A percentile compares a stretch with the other conserved stretches of the same genome.
Conservation (phyloP, 2,797 vertebrate genomes). For the Craterocephalus amniculus region DNA sequence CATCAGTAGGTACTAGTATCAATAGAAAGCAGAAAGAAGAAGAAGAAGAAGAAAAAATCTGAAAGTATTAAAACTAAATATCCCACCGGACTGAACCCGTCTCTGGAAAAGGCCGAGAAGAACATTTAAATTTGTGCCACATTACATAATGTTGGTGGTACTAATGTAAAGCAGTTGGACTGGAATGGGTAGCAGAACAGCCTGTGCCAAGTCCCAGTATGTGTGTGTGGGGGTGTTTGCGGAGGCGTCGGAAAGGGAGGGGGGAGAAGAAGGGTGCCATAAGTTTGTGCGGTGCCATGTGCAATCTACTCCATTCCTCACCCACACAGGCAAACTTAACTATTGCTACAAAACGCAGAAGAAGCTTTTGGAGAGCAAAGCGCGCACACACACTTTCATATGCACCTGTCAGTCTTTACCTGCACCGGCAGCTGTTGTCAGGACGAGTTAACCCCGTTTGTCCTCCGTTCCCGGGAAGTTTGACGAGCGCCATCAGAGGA, state of each 20-base stretch:
- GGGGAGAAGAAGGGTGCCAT: constrained; percentile 57
- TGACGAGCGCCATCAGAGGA: constrained; percentile 43
- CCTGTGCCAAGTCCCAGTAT: constrained; percentile 63
- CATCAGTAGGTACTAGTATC: constrained; percentile 35
- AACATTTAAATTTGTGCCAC: constrained; percentile 43
- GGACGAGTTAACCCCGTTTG: constrained; percentile 60
- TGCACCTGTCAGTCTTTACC: constrained; percentile 35
- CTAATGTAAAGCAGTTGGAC: constrained; percentile 67
- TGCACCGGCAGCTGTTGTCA: constrained; percentile 51
- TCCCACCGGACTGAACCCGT: constrained; percentile 38
- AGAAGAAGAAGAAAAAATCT: too few relatives aligned
- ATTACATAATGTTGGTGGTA: constrained; percentile 51
- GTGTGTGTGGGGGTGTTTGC: constrained; percentile 62
- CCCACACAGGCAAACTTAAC: constrained; percentile 70
- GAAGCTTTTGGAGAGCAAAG: constrained; percentile 37
- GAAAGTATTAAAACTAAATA: constrained; percentile 30
- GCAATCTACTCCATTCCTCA: constrained; percentile 69
- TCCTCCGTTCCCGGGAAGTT: constrained; percentile 40
- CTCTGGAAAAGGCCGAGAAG: constrained; percentile 36
- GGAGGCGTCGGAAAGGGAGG: constrained; percentile 30
- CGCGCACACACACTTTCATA: constrained; percentile 22
- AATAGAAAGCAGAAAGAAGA: too few relatives aligned
- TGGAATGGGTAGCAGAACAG: constrained; percentile 49
- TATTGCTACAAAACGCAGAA: constrained; percentile 46
- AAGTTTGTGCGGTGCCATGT: constrained; percentile 76